Percentiles rank a stretch among this genome's conserved stretches.
These are phyloP conservation scores for Scaptodrosophila lebanonensis DNA, from an alignment of 1,140 invertebrate species.

Conservation along the genomic window DNA sequence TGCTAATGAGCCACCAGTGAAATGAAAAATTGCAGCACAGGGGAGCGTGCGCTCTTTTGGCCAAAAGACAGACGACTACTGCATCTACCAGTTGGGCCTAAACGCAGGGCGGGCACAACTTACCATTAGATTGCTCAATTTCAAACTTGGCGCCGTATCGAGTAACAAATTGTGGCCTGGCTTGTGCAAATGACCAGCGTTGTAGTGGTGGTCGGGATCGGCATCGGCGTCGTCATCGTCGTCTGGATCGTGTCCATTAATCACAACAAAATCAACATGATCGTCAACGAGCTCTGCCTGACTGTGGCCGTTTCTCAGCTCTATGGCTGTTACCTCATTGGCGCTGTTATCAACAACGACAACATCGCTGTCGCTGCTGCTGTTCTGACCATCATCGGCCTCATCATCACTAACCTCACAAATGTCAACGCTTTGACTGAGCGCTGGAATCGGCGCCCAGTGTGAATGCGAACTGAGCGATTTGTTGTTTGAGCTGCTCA, in stretches of 20 bases:
- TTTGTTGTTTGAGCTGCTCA: slow-evolving; percentile 15
- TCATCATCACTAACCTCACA: slow-evolving; percentile 56
- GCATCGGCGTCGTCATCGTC: slow-evolving; percentile 33
- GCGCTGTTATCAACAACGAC: slow-evolving; percentile 10
- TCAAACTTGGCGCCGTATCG: slow-evolving; percentile 72
- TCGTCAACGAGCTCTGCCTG: slow-evolving; percentile 58
- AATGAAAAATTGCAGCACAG: slow-evolving; percentile 11
- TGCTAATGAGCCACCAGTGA: slow-evolving; percentile 57
- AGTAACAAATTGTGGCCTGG: slow-evolving; percentile 66
- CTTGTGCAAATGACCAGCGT: slow-evolving; percentile 54
- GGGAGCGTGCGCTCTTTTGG: slow-evolving; percentile 6
- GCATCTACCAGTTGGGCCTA: slow-evolving; percentile 23
- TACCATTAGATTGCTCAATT: slow-evolving; percentile 77
- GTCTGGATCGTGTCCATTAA: slow-evolving; percentile 58
- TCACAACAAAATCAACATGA: slow-evolving; percentile 72
- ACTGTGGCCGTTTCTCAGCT: slow-evolving; percentile 10
- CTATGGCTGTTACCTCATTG: slow-evolving; percentile 17
- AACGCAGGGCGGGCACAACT: slow-evolving; percentile 35
- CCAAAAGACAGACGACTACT: slow-evolving; percentile 27
- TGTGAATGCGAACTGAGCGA: slow-evolving; percentile 22
- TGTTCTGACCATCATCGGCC: slow-evolving; percentile 7
- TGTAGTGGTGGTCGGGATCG: slow-evolving; percentile 33
- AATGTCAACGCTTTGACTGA: slow-evolving; percentile 59
- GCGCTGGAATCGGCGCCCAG: slow-evolving; percentile 18
- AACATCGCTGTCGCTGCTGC: slow-evolving; percentile 32